These are phyloP conservation scores for Eulemur coronatus DNA, from an alignment of 2,797 vertebrate species.

Conservation along the genomic window DNA sequence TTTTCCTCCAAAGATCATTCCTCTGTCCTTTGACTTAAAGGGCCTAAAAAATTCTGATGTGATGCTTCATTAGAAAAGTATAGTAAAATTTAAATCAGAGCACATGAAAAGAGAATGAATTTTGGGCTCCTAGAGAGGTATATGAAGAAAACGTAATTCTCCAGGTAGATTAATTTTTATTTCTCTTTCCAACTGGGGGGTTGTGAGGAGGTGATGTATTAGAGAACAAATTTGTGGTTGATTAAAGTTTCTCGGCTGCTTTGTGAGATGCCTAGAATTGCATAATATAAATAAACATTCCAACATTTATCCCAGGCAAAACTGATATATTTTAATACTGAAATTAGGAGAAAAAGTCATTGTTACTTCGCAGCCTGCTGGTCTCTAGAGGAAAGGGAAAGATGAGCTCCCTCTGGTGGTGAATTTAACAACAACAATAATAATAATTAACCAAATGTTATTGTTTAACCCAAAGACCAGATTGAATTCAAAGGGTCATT, in stretches of 20 bases:
- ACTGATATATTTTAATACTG: not conserved
- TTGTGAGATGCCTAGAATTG: not conserved
- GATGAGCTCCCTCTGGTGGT: constrained; percentile 72
- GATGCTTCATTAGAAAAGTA: not conserved
- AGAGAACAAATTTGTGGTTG: not conserved
- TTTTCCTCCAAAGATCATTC: not conserved
- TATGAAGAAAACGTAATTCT: not conserved
- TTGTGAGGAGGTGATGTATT: not conserved
- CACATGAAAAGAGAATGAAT: not conserved
- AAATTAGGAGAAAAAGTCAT: not conserved
- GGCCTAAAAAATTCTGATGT: not conserved
- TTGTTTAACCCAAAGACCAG: not conserved
- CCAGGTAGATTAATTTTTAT: not conserved
- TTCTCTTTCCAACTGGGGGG: not conserved
- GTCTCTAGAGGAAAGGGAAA: not conserved
- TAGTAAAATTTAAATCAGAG: not conserved
- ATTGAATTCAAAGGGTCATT: not conserved
- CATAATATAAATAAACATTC: not conserved
- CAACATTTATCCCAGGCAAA: not conserved
- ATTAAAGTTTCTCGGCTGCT: not conserved
- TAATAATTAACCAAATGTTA: not conserved
- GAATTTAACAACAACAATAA: not conserved
- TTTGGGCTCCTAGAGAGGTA: not conserved
- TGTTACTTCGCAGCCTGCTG: rapidly evolving
- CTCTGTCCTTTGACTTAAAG: not conserved